Evolutionary conservation across 2,797 vertebrate species (phyloP).

Genomic region (Diplodus sargus): DNA sequence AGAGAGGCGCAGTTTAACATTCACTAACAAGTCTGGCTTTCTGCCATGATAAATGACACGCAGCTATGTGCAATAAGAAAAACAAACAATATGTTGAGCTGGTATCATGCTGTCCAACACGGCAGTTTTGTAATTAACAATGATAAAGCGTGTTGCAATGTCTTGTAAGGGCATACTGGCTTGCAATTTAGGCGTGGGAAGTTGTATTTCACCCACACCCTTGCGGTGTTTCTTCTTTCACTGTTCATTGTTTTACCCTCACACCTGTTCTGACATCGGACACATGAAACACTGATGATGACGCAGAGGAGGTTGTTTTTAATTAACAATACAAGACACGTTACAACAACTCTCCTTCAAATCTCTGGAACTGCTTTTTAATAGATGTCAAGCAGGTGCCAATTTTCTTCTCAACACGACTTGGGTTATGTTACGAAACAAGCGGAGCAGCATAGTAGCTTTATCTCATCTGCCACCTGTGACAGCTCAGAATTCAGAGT

Average conservation of each 20-base stretch:
- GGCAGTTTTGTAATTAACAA: constrained; percentile 64
- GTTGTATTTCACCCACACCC: constrained; percentile 57
- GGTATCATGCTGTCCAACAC: constrained; percentile 46
- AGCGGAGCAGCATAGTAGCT: constrained; percentile 75
- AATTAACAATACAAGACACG: constrained; percentile 84
- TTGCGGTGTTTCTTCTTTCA: constrained; percentile 43
- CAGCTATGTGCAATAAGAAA: constrained; percentile 45
- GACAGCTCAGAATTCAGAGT: constrained; percentile 74
- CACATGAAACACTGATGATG: constrained; percentile 72
- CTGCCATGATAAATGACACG: constrained; percentile 64
- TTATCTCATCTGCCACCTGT: constrained; percentile 77
- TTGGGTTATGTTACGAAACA: constrained; percentile 78
- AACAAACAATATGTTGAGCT: constrained; percentile 62
- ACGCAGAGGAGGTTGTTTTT: constrained; percentile 77
- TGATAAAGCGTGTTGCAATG: constrained; percentile 61
- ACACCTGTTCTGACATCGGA: constrained; percentile 74
- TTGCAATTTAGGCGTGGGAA: constrained; percentile 72
- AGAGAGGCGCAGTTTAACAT: constrained; percentile 57
- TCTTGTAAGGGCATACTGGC: constrained; percentile 64
- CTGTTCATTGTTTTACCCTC: constrained; percentile 67
- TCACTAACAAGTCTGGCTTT: constrained; percentile 60
- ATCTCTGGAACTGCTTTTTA: constrained; percentile 72
- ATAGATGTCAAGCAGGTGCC: constrained; percentile 72
- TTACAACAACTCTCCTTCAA: constrained; percentile 75
- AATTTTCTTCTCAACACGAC: constrained; percentile 70